Evolutionary conservation across 2,888 invertebrate species (phyloP).

Genomic region (Agrochola lychnidis): DNA sequence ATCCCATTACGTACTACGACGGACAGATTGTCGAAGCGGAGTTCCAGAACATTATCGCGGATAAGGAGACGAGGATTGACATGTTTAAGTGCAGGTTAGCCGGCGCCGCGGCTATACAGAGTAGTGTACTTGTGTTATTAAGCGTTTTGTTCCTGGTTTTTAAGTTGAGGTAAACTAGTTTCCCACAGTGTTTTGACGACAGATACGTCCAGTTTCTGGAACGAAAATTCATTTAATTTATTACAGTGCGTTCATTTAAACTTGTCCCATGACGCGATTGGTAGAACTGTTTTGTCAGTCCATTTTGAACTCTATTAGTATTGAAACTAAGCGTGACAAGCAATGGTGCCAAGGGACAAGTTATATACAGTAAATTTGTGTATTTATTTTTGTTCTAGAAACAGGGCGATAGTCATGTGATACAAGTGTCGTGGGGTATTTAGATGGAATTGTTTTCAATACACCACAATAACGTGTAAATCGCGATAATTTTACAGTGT

Average conservation of each 20-base stretch:
- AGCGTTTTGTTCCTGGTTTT: slow-evolving; percentile 76
- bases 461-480: background rate
- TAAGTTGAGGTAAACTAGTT: slow-evolving; percentile 73
- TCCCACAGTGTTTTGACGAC: background rate
- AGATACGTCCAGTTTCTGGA: background rate
- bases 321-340: too few relatives aligned
- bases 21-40: slow-evolving; percentile 99
- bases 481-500: background rate
- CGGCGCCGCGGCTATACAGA: slow-evolving; percentile 93
- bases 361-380: background rate
- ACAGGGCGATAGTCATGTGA: background rate
- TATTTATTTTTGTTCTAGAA: background rate
- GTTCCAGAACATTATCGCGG: slow-evolving; percentile 96
- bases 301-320: too few relatives aligned
- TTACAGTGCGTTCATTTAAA: background rate
- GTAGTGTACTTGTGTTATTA: slow-evolving; percentile 83
- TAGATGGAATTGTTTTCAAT: background rate
- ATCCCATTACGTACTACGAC: slow-evolving; percentile 97
- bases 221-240: background rate
- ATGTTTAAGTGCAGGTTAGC: slow-evolving; percentile 98
- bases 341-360: too few relatives aligned
- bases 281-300: too few relatives aligned
- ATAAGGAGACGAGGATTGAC: slow-evolving; percentile 95
- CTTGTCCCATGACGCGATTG: too few relatives aligned
- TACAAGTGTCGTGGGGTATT: background rate